Evolutionary conservation across 2,797 vertebrate genomes (phyloP), one percentile per base, ranked within the genome.

Genomic region (Propithecus perrieri): DNA sequence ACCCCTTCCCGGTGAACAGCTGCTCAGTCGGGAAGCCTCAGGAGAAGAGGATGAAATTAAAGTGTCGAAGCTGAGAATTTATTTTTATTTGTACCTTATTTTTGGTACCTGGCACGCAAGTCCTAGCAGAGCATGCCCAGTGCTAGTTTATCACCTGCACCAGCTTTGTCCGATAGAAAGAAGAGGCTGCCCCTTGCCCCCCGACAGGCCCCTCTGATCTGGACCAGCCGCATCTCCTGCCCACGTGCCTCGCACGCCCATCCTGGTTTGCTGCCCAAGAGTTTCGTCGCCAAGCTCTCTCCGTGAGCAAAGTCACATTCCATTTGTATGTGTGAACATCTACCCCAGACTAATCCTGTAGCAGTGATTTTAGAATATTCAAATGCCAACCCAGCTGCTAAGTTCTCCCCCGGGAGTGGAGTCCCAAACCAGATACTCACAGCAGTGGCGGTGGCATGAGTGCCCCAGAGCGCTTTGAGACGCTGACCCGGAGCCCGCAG

Each of bases 1-100:
- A 2, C 85, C 4, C 26, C 67, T 89, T 83, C 53, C 65, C 30
- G 13, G 89, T n/a, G 75, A 90, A 80, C 85, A 88, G 92, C 95
- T 94, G 76, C 76, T 92, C 83, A 9, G 87, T 20, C 79, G 43
- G 89, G 22, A 84, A 84, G 84, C 78, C 85, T 55, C 20, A 0
- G 89, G 81, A 85, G 59, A 61, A 43, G 53, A 72, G 67, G 53
- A 55, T 30, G 78, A 59, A 67, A 75, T 92, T 30, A 88, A 59
- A 79, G 59, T 53, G 63, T 69, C 72, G 57, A 26, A 71, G 46
- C 65, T 43, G 46, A 75, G 89, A 33, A 75, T 92, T 35, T 74
- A 28, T 86, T 87, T 75, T 35, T 55, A 2, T 7, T 28, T 46
- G n/a, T 38, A 12, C 43, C 84, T 86, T n/a, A 43, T 46, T n/a